Conservation (phyloP, 2,888 invertebrate genomes). For the Boloria selene region DNA sequence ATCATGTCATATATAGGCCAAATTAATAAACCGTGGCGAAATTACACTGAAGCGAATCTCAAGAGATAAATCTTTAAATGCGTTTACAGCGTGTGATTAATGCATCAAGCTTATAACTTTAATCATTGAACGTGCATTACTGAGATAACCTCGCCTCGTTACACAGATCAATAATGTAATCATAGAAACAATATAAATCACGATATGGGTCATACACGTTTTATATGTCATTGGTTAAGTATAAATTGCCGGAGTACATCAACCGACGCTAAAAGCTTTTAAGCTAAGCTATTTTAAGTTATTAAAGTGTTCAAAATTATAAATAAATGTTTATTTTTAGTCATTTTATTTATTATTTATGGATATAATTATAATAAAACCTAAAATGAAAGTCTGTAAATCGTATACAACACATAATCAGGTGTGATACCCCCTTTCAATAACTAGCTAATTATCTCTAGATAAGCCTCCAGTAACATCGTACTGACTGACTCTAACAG, state of each 20-base stretch:
- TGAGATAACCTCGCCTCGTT: conserved; percentile 37
- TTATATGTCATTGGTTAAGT: neutral
- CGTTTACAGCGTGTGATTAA: conserved; percentile 12
- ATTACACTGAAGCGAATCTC: conserved; percentile 6
- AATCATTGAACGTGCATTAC: conserved; percentile 19
- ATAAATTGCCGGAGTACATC: neutral
- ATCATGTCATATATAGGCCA: neutral
- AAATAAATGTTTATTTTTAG: no score
- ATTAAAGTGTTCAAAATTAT: no score
- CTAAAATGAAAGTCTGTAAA: no score
- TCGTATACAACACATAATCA: no score
- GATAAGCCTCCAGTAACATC: no score
- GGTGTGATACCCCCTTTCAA: no score
- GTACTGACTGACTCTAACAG: no score
- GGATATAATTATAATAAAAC: no score
- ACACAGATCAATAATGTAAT: conserved; percentile 36
- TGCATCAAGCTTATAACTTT: conserved; percentile 17
- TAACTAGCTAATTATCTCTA: no score
- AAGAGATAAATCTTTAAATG: conserved; percentile 18
- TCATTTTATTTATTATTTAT: no score
- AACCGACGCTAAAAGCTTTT: neutral
- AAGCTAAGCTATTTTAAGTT: neutral
- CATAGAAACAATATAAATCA: conserved; percentile 16
- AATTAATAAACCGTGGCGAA: neutral
- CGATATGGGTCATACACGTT: conserved; percentile 20